Evolutionary conservation across 2,797 vertebrate species (phyloP).

Genomic region (Cryptoprocta ferox): DNA sequence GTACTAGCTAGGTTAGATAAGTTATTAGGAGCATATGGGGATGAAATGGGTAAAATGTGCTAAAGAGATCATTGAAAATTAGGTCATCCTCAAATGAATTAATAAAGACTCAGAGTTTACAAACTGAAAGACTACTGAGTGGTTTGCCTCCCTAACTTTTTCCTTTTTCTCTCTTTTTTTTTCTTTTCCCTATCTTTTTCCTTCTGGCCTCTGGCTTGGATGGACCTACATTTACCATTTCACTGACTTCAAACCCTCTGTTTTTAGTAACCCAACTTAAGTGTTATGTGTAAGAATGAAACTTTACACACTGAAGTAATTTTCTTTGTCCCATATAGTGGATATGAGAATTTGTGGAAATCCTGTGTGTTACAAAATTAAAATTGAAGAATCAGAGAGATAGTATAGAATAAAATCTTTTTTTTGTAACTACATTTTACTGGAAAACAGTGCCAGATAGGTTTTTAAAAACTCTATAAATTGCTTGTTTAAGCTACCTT

Average conservation of each 20-base stretch:
- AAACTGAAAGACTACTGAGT: not conserved
- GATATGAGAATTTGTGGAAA: not conserved
- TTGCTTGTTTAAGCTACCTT: not conserved
- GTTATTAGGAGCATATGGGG: slow-evolving; percentile 41
- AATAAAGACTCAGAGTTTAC: not conserved
- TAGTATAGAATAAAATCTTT: not conserved
- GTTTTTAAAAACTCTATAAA: not conserved
- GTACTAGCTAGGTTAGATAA: slow-evolving; percentile 53
- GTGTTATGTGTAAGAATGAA: not conserved
- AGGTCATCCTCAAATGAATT: slow-evolving; percentile 60
- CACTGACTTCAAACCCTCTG: not conserved
- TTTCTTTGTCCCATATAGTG: not conserved
- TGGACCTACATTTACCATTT: not conserved
- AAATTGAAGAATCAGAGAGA: not conserved
- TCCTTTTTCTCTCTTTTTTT: too few relatives aligned
- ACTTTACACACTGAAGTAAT: not conserved
- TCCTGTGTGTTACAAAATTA: not conserved
- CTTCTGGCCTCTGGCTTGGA: not conserved
- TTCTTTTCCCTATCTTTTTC: not conserved
- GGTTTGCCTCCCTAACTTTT: not conserved
- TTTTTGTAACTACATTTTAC: not conserved
- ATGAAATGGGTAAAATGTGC: slow-evolving; percentile 52
- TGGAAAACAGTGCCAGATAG: not conserved
- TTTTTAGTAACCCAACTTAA: not conserved
- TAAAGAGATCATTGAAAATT: slow-evolving; percentile 63